Percentiles rank a stretch among this genome's conserved stretches.
Evolutionary conservation across 30 jellyfish, hydroid and myxozoan species (phyloP).

Genomic region (Haliclystus octoradiatus): DNA sequence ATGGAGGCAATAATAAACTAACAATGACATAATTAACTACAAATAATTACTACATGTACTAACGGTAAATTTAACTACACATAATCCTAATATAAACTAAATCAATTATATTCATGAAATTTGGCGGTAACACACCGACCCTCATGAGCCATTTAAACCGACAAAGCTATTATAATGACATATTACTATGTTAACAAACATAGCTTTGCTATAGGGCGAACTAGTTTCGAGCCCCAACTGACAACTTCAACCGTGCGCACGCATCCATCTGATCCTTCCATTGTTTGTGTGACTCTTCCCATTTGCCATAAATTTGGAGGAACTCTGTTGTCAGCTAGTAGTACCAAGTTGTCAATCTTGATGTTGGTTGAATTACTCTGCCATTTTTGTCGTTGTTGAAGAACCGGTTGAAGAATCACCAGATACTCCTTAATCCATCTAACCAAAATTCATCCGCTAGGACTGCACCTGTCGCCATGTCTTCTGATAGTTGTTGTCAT

Average conservation of each 20-base stretch:
- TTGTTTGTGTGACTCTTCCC: neutral
- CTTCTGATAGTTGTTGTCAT: neutral
- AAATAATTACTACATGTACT: too few species aligned
- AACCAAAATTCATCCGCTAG: slow-evolving; percentile 13
- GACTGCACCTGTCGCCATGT: neutral
- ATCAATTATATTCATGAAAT: too few species aligned
- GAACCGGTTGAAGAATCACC: slow-evolving; percentile 4
- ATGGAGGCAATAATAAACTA: too few species aligned
- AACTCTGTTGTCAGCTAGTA: neutral
- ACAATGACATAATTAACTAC: too few species aligned
- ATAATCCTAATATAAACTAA: too few species aligned
- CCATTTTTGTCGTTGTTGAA: slow-evolving; percentile 13
- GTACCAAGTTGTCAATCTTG: neutral
- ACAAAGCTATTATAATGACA: neutral
- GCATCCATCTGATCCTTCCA: neutral
- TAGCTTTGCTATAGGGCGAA: neutral
- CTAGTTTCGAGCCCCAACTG: neutral
- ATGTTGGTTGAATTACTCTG: neutral
- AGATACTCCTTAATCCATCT: slow-evolving; percentile 25
- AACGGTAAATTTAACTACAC: too few species aligned
- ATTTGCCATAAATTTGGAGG: neutral
- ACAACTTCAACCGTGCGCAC: neutral
- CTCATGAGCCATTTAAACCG: neutral
- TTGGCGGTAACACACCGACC: slow-evolving; percentile 2
- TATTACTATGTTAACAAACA: neutral